Base-by-base conservation (phyloP, 2,888 invertebrate genomes). In the Amphipoea lucens region DNA sequence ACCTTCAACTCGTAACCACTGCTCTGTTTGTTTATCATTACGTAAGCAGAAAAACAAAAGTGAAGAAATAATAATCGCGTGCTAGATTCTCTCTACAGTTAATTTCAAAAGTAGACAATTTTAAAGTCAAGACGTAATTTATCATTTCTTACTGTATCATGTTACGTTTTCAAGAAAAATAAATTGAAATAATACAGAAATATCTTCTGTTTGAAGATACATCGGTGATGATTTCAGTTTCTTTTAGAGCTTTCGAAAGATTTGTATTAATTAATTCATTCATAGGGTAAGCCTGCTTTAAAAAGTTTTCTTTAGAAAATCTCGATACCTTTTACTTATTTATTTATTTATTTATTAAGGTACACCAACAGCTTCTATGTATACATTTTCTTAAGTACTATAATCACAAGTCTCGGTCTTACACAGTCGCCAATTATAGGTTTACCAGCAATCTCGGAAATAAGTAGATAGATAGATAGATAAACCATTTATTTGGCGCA, bases 71-170 rank as follows among this genome's bases (percentile, higher is more conserved):
- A 57, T 57, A n/a, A 11, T 57, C 23, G 57, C 36, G 17, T 36
- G 29, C 2, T 36, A 36, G 7, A 63, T 63, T 62, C 62, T 29
- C 2, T 60, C 20, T 5, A 12, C 0, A 20, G 9, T 54, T 20
- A 42, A 40, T 48, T 71, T 72, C 45, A n/a, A n/a, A 73, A 45
- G 14, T 17, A 45, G 14, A 17, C 4, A 48, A 12, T 51, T 65
- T 36, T 42, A 29, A 12, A 74, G 29, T 81, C 29, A 60, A 51
- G 29, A 20, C 9, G 67, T 63, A 57, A 69, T 82, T 68, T 48
- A 63, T 82, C 20, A 82, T 68, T 69, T 1, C 12, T 29, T 14
- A 48, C 40, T 75, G 4, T 68, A 57, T 82, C 68, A 62, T 62
- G 14, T 68, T 69, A 42, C 48, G 23, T n/a, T 36, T 48, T 20